Conservation (phyloP, 2,113 vertebrate genomes). For the Microtus oregoni region DNA sequence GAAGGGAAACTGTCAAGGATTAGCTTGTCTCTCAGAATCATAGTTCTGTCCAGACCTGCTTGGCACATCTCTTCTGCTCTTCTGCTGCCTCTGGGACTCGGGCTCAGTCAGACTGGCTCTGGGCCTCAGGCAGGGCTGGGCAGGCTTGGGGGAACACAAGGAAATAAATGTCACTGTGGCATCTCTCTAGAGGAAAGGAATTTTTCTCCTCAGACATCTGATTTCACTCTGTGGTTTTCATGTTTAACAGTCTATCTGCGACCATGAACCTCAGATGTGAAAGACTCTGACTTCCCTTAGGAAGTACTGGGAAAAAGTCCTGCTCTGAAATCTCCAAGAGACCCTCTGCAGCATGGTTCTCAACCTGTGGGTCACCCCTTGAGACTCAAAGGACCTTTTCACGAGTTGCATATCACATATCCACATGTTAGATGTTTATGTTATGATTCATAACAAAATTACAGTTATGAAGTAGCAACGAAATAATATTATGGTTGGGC, state of each 20-base stretch:
- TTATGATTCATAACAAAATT: background rate
- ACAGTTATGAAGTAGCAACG: background rate
- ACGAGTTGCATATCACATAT: background rate
- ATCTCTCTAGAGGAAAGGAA: background rate
- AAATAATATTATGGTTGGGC: no score
- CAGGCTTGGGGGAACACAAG: background rate
- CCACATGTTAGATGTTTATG: background rate
- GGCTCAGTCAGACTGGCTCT: background rate
- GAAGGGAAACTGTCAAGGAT: background rate
- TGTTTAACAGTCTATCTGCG: background rate
- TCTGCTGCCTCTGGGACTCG: background rate
- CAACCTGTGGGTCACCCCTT: background rate
- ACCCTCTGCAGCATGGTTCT: background rate
- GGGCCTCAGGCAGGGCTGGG: background rate
- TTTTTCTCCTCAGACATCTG: slow-evolving; percentile 5
- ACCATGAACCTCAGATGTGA: background rate
- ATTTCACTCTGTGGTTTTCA: background rate
- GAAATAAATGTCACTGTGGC: background rate
- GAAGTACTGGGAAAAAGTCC: background rate
- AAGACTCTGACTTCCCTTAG: background rate
- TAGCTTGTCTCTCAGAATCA: background rate
- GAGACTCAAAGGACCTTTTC: background rate
- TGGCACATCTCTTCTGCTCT: background rate
- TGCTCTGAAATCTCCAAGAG: background rate
- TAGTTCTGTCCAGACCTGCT: background rate